Percentiles rank a stretch among this genome's conserved stretches.
Evolutionary conservation across 2,888 invertebrate species (phyloP).

Genomic region (Aporophyla nigra): DNA sequence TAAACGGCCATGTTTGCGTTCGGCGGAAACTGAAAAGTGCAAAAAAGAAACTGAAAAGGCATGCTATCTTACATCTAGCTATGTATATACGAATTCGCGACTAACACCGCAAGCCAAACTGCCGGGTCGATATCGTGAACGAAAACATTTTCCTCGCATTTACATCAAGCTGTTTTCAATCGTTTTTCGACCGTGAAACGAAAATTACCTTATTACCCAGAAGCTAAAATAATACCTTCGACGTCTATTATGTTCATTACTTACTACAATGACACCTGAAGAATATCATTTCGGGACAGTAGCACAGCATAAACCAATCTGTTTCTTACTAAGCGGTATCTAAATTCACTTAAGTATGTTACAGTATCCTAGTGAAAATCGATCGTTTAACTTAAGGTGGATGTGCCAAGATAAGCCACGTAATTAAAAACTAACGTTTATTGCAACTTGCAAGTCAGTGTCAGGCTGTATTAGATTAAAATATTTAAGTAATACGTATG

Average conservation of each 20-base stretch:
- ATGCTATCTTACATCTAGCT: slow-evolving; percentile 19
- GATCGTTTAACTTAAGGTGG: too few species aligned
- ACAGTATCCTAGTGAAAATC: too few species aligned
- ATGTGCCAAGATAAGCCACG: too few species aligned
- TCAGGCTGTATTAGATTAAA: too few species aligned
- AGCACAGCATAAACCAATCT: not conserved
- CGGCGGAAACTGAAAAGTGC: slow-evolving; percentile 7
- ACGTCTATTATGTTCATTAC: not conserved
- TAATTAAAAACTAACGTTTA: too few species aligned
- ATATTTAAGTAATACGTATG: too few species aligned
- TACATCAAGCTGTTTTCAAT: slow-evolving; percentile 19
- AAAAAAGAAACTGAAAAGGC: slow-evolving; percentile 24
- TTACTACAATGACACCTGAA: not conserved
- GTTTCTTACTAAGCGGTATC: not conserved
- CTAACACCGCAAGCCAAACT: slow-evolving; percentile 45
- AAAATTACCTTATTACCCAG: not conserved
- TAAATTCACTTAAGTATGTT: too few species aligned
- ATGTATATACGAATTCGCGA: slow-evolving; percentile 23
- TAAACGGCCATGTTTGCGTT: slow-evolving; percentile 26
- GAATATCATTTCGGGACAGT: not conserved
- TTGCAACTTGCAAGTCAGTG: too few species aligned
- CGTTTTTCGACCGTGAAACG: slow-evolving; percentile 5
- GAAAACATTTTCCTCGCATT: slow-evolving; percentile 45
- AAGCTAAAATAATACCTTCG: not conserved
- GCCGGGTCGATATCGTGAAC: slow-evolving; percentile 44